Evolutionary conservation across 1,140 invertebrate species (phyloP).

Genomic region (Oppia nitens): DNA sequence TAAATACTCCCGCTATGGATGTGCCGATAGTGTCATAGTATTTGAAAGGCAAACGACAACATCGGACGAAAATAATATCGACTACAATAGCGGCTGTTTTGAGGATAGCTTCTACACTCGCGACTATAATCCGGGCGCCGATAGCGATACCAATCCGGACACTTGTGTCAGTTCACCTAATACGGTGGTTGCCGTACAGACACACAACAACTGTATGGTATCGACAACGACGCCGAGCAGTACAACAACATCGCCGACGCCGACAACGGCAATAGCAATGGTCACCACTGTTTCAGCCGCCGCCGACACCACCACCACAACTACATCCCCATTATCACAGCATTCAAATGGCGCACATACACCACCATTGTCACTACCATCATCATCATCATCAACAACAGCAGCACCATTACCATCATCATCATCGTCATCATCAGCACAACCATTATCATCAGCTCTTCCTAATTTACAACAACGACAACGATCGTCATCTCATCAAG

Average conservation of each 20-base stretch:
- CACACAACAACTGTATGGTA: too few relatives aligned
- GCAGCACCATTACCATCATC: too few relatives aligned
- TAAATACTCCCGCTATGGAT: neutral
- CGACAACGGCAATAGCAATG: too few relatives aligned
- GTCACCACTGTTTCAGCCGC: too few relatives aligned
- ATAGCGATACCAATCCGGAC: neutral
- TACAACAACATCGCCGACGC: too few relatives aligned
- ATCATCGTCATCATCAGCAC: too few relatives aligned
- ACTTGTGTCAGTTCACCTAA: neutral
- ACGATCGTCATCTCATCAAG: neutral
- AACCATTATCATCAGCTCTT: too few relatives aligned
- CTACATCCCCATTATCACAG: too few relatives aligned
- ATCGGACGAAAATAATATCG: constrained; percentile 2
- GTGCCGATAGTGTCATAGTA: neutral
- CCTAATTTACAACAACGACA: neutral
- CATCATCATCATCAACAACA: too few relatives aligned
- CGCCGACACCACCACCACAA: neutral
- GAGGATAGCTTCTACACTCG: neutral
- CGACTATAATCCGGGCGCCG: neutral
- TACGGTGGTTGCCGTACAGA: neutral
- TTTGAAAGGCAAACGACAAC: constrained; percentile 11
- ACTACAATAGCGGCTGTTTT: constrained; percentile 1
- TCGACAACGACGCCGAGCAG: too few relatives aligned
- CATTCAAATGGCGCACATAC: too few relatives aligned
- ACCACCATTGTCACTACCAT: too few relatives aligned